Evolutionary conservation across 1,140 invertebrate genomes (phyloP).

Genomic region (Heliothis virescens): DNA sequence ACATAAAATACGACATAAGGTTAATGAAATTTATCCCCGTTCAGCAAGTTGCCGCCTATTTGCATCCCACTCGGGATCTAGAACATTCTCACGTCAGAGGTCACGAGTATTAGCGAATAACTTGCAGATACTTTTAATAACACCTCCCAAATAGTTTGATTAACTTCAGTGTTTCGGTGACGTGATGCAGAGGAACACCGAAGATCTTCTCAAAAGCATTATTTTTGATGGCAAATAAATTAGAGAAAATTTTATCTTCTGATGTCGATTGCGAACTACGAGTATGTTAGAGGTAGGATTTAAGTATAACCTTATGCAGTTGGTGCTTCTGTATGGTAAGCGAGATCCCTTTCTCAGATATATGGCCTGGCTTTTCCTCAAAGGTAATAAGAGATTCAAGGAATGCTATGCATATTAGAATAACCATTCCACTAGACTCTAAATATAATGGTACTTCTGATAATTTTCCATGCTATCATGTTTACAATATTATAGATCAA

Average conservation of each 20-base stretch:
- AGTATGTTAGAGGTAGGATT: no score
- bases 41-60: background rate
- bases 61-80: background rate
- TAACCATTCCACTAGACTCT: background rate
- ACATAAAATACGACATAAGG: background rate
- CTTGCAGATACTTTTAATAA: background rate
- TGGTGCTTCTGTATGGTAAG: no score
- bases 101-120: background rate
- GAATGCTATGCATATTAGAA: no score
- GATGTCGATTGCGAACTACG: no score
- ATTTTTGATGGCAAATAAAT: no score
- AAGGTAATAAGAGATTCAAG: no score
- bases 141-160: conserved; percentile 11
- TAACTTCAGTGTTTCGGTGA: conserved; percentile 12
- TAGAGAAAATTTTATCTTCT: no score
- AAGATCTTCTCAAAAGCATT: no score
- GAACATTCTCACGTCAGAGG: background rate
- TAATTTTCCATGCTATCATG: background rate
- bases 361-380: no score
- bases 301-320: no score
- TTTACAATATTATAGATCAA: conserved; percentile 18
- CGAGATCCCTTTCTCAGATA: no score
- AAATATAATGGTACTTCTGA: background rate
- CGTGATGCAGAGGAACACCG: background rate
- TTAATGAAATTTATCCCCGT: conserved; percentile 9